Conservation (phyloP, 2,888 invertebrate genomes). For the Tetheella fluctuosa region DNA sequence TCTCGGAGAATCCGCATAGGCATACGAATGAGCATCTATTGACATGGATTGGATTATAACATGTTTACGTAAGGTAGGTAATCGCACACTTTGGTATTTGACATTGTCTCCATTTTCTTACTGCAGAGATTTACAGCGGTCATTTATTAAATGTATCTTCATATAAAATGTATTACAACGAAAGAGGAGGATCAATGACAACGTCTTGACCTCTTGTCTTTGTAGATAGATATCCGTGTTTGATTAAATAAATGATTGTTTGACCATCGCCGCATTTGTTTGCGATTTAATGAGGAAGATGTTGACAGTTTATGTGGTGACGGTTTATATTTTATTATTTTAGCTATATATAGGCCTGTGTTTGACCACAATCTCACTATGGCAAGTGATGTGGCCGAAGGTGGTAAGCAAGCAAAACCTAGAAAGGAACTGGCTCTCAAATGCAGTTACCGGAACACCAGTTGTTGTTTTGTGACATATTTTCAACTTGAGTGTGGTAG, state of each 20-base stretch:
- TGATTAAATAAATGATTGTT: slow-evolving; percentile 19
- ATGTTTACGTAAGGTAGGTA: slow-evolving; percentile 42
- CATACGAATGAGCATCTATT: slow-evolving; percentile 47
- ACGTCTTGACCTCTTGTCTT: slow-evolving; percentile 25
- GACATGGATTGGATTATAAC: slow-evolving; percentile 44
- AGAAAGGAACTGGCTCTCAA: too few species aligned
- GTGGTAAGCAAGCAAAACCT: too few species aligned
- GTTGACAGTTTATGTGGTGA: slow-evolving; percentile 2
- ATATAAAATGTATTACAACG: slow-evolving; percentile 20
- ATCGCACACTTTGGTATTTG: slow-evolving; percentile 33
- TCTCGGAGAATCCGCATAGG: slow-evolving; percentile 69
- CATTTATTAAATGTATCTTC: background rate
- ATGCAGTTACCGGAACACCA: too few species aligned
- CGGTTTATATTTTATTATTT: too few species aligned
- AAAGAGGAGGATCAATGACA: slow-evolving; percentile 24
- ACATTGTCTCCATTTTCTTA: slow-evolving; percentile 31
- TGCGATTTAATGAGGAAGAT: background rate
- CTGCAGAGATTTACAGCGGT: too few species aligned
- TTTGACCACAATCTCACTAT: too few species aligned
- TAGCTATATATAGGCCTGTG: too few species aligned
- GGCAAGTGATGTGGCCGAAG: too few species aligned
- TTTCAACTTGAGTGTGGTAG: too few species aligned
- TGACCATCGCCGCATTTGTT: background rate
- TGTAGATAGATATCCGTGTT: slow-evolving; percentile 29
- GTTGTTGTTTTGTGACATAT: too few species aligned